Percentiles rank a stretch among this genome's conserved stretches.
phyloP scores from a whole-genome alignment of 2,888 invertebrate genomes.

The Pristionchus maxplancki region DNA sequence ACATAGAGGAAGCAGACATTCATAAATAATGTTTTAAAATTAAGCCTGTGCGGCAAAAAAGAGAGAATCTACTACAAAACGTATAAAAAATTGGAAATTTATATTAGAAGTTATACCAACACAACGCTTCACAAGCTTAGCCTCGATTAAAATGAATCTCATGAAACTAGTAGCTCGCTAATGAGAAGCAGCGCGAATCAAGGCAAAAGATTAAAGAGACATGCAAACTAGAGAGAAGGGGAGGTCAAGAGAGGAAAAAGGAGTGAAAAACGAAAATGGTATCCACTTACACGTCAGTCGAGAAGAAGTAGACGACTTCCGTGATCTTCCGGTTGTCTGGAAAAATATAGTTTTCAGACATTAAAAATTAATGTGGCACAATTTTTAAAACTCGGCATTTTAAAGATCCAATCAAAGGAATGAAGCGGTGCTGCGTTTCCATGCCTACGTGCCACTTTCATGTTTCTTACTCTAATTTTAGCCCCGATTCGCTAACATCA shows the following conservation, averaged over 20 bases:
- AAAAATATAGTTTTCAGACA: neutral
- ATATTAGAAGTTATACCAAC: too few species aligned
- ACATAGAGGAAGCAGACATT: too few species aligned
- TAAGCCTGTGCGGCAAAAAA: too few species aligned
- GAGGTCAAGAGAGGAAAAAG: neutral
- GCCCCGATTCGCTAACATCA: neutral
- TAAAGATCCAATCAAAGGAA: too few species aligned
- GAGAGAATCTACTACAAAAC: too few species aligned
- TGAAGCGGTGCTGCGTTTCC: too few species aligned
- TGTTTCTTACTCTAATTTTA: neutral
- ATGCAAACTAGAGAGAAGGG: neutral
- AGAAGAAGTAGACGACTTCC: conserved; percentile 98
- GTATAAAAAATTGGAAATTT: too few species aligned
- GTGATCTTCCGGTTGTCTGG: conserved; percentile 87
- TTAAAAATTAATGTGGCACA: too few species aligned
- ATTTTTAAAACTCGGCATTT: too few species aligned
- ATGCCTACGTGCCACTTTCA: neutral
- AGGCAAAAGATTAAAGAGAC: neutral
- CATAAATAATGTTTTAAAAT: too few species aligned
- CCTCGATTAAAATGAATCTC: too few species aligned
- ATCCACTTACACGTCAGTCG: conserved; percentile 89
- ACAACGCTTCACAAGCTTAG: too few species aligned
- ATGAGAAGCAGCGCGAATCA: neutral
- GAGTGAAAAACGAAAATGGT: neutral
- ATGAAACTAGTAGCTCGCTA: neutral